These are phyloP conservation scores for Cinclus mexicanus DNA, from an alignment of 2,113 vertebrate species.

Conservation along the genomic window DNA sequence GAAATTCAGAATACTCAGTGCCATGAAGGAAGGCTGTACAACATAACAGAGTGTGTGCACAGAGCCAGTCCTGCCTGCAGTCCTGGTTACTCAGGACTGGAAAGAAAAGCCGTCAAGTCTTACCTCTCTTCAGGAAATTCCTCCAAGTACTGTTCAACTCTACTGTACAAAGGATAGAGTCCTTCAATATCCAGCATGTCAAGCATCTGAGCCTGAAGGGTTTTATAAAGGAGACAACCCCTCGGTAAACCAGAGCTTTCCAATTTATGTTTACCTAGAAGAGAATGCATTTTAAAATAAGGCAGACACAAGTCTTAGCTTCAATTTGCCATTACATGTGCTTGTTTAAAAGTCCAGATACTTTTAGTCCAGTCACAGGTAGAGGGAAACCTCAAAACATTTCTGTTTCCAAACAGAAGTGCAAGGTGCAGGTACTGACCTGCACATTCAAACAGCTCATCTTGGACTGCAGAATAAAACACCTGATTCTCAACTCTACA, in stretches of 20 bases:
- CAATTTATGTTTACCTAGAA: slow-evolving; percentile 77
- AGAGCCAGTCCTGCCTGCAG: not conserved
- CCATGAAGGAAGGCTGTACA: not conserved
- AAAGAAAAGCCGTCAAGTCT: not conserved
- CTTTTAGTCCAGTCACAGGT: not conserved
- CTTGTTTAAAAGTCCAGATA: not conserved
- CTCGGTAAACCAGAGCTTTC: slow-evolving; percentile 85
- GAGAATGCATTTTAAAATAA: slow-evolving; percentile 35
- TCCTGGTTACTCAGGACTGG: not conserved
- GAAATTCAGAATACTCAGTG: not conserved
- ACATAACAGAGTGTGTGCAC: not conserved
- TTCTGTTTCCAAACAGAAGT: not conserved
- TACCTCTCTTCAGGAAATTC: slow-evolving; percentile 94
- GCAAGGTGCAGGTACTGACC: not conserved
- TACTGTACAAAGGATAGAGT: slow-evolving; percentile 88
- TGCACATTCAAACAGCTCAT: not conserved
- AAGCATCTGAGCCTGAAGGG: slow-evolving; percentile 94
- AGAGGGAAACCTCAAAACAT: not conserved
- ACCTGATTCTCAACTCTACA: not conserved
- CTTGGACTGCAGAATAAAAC: not conserved
- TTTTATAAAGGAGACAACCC: slow-evolving; percentile 89
- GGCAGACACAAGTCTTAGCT: not conserved
- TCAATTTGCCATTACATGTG: not conserved
- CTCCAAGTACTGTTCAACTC: slow-evolving; percentile 89
- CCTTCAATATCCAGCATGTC: slow-evolving; percentile 96